Evolutionary conservation across 2,888 invertebrate genomes (phyloP).

Genomic region (Alloplasta piceator): DNA sequence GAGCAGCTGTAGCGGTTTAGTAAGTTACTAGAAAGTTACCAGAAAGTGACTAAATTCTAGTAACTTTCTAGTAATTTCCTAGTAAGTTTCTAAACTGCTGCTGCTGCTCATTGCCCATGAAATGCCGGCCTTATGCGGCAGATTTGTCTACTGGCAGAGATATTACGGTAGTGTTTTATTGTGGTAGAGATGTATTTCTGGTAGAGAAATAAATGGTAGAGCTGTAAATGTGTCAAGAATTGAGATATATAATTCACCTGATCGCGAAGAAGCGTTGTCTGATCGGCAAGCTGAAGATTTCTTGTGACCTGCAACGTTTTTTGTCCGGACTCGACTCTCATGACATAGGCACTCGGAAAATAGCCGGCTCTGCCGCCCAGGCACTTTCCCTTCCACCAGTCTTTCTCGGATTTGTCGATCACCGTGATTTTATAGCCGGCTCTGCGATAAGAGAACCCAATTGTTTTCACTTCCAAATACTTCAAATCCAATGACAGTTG

Average conservation of each 20-base stretch:
- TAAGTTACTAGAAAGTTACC: no score
- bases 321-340: constrained; percentile 95
- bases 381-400: constrained; percentile 99
- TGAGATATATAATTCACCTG: constrained; percentile 73
- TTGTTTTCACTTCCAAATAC: neutral
- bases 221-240: neutral
- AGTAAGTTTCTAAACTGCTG: no score
- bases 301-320: constrained; percentile 95
- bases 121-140: no score
- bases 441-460: constrained; percentile 64
- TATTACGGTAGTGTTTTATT: no score
- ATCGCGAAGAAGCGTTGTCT: constrained; percentile 79
- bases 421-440: constrained; percentile 90
- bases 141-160: no score
- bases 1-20: no score
- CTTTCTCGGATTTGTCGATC: constrained; percentile 96
- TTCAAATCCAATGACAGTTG: neutral
- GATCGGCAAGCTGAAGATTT: constrained; percentile 93
- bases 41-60: no score
- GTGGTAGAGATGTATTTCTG: neutral
- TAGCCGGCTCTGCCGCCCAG: constrained; percentile 94
- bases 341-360: constrained; percentile 97
- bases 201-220: neutral
- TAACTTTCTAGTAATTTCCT: no score
- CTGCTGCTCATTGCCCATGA: no score